Base-by-base conservation (phyloP, 1,140 invertebrate genomes). In the Eurosta solidaginis region DNA sequence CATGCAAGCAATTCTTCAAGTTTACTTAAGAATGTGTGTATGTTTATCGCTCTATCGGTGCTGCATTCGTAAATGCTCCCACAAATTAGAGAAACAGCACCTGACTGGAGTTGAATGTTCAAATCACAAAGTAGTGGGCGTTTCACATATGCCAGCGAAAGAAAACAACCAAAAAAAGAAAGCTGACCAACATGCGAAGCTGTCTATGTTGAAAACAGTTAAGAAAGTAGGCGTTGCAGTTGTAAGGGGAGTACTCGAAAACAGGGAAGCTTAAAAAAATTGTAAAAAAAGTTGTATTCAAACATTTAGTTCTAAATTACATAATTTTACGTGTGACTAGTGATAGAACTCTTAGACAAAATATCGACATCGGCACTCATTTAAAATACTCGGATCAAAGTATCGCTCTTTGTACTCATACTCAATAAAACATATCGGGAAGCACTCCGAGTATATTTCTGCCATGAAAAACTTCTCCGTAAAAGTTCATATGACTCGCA, bases 81-180 rank as follows among this genome's bases (percentile, higher is more conserved):
- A 36, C 59, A 68, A 68, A 68, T 68, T 68, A 68, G 59, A 40
- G 33, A n/a, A 40, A 68, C 59, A 68, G 22, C 59, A 68, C 33
- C 33, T 68, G 33, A 59, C 54, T 33, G 54, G 20, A 40, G 59
- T n/a, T 40, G 33, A 33, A 29, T 68, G 33, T 33, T 33, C 20
- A 68, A 29, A 59, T 59, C 29, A 33, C 33, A 22, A 2, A 42
- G 29, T 10, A 2, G 59, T 68, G 59, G 59, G 59, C 59, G 59
- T 36, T 40, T 20, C 36, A 36, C 4, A 33, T 22, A 7, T 10
- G 9, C 22, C n/a, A 25, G 12, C 59, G 9, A 7, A 68, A n/a
- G n/a, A 12, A 1, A 1, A 12, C 25, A 54, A 29, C 12, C 25
- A 49, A 54, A 27, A 25, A 54, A 25, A 54, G 50, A 68, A 68